phyloP scores from a whole-genome alignment of 1,140 invertebrate genomes.

The Phortica variegata region DNA sequence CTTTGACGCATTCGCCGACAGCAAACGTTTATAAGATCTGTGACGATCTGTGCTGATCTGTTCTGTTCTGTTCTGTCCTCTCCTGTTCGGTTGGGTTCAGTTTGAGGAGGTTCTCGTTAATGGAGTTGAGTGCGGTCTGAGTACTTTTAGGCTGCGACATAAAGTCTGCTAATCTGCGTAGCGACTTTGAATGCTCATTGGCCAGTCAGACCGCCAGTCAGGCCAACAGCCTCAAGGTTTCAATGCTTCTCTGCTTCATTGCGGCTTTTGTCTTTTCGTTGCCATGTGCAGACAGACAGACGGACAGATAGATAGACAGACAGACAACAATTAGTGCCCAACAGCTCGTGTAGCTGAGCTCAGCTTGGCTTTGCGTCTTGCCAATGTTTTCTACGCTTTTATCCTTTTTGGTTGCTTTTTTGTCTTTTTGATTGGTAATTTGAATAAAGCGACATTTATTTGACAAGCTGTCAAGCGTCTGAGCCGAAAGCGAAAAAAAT shows the following conservation, averaged over 20 bases:
- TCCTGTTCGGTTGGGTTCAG: too few species aligned
- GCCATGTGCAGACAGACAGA: too few species aligned
- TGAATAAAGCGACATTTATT: constrained; percentile 56
- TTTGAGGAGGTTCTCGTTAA: constrained; percentile 1
- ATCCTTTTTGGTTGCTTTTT: background rate
- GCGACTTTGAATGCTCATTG: constrained; percentile 18
- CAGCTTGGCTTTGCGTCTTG: too few species aligned
- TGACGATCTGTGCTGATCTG: too few species aligned
- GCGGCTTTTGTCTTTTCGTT: background rate
- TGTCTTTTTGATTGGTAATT: constrained; percentile 29
- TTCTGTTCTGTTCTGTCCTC: too few species aligned
- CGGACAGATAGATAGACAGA: too few species aligned
- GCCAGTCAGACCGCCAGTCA: background rate
- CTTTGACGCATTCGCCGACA: constrained; percentile 24
- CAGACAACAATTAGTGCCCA: too few species aligned
- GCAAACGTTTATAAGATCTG: too few species aligned
- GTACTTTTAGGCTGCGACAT: constrained; percentile 31
- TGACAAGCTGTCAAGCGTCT: constrained; percentile 51
- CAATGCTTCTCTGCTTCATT: background rate
- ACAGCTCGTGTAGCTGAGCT: too few species aligned
- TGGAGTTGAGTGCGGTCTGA: constrained; percentile 15
- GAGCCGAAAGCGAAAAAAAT: too few species aligned
- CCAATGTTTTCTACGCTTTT: too few species aligned
- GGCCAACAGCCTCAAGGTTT: background rate
- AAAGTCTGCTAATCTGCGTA: constrained; percentile 52